Base-by-base conservation (phyloP, 2,113 vertebrate species). In the Sturnus vulgaris region DNA sequence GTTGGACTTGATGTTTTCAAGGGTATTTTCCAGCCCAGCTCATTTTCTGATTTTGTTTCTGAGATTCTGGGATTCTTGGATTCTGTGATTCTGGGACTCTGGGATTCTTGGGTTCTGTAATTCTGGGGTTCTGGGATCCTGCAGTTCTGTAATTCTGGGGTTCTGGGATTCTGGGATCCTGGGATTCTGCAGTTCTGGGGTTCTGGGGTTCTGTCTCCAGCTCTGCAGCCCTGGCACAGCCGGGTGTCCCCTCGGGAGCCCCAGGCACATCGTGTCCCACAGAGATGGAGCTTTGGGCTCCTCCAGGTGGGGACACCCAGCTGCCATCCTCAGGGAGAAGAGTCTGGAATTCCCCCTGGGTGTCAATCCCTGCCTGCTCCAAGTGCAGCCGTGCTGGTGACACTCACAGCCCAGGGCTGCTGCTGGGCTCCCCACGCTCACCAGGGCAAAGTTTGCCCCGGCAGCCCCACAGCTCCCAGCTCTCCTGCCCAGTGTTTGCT, bases 231-330 rank as follows among this genome's bases (percentile, higher is more conserved):
- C 40, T 39, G 40, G n/a, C 25, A 1, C 3, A 4, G 46, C 56
- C 1, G 0, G 12, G 16, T 63, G 49, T 87, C 37, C 31, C 35
- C 46, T 30, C 3, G 0, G 88, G 30, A 76, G 20, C 3, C 12
- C 7, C 18, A 53, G 82, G 57, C 57, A 28, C 47, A 10, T 30
- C 0, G 0, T 39, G 49, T 52, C 46, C 2, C 63, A 24, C 0
- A 0, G 20, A 25, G 39, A 18, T 23, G 30, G 21, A 30, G 40
- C 52, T 5, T 12, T 20, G 68, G 33, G 17, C 49, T 61, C n/a
- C 57, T 6, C 2, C 0, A 1, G n/a, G 53, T 14, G 40, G 12
- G 30, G 33, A 57, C 19, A 0, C 55, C 39, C 85, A 21, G 23
- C 70, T 69, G 86, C 42, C 70, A 80, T 28, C 33, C 71, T 40